These are phyloP conservation scores for Smutsia gigantea DNA, from an alignment of 2,797 vertebrate species.

Conservation along the genomic window DNA sequence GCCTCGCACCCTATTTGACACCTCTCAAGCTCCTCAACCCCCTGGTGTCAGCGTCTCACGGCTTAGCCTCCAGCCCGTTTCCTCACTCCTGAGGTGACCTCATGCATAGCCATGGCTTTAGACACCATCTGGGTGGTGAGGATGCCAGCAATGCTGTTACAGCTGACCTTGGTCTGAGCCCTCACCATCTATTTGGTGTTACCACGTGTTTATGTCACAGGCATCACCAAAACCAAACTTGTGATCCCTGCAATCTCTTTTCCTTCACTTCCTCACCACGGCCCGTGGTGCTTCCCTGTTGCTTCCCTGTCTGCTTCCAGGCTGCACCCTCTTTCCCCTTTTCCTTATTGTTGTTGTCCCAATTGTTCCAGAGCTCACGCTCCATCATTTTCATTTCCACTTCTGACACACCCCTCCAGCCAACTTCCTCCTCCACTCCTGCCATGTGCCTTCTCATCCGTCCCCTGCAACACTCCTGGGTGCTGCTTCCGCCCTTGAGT, in stretches of 20 bases:
- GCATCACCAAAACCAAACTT: not conserved
- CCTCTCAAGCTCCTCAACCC: not conserved
- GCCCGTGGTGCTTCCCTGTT: not conserved
- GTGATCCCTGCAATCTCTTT: not conserved
- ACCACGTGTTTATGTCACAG: too few species aligned
- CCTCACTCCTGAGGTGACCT: not conserved
- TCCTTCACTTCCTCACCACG: not conserved
- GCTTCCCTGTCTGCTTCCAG: not conserved
- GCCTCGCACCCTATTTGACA: accelerated
- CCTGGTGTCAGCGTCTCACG: not conserved
- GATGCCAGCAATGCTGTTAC: not conserved
- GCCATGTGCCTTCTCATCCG: not conserved
- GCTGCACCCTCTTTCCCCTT: not conserved
- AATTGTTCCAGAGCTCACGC: not conserved
- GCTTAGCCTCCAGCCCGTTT: not conserved
- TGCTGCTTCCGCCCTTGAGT: not conserved
- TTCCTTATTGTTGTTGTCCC: not conserved
- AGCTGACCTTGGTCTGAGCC: not conserved
- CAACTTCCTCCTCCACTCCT: accelerated
- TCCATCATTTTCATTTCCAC: not conserved
- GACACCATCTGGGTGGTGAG: too few species aligned
- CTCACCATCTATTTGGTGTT: not conserved
- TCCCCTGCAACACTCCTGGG: too few species aligned
- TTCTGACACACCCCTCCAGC: not conserved
- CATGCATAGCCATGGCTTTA: not conserved